Conservation (phyloP, 2,797 vertebrate species). For the Galago senegalensis region DNA sequence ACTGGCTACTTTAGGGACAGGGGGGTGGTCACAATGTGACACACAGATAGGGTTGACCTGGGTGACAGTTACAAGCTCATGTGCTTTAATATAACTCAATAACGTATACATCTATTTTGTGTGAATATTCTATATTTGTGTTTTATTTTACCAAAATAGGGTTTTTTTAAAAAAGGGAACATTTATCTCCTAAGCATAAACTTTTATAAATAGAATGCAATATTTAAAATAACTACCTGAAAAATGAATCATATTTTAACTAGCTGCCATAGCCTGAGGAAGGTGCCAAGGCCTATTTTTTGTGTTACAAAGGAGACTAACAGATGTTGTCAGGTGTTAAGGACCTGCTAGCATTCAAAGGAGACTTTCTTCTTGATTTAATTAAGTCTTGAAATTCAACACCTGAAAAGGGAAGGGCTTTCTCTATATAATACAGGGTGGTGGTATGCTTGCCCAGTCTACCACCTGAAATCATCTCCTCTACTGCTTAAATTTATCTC, state of each 20-base stretch:
- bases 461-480: not conserved
- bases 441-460: not conserved
- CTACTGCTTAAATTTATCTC: not conserved
- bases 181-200: not conserved
- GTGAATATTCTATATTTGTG: not conserved
- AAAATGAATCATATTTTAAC: slow-evolving; percentile 26
- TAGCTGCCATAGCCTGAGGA: not conserved
- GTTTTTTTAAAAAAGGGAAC: not conserved
- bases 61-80: not conserved
- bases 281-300: not conserved
- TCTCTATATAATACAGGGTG: not conserved
- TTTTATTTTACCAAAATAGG: not conserved
- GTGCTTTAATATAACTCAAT: not conserved
- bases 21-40: not conserved
- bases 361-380: not conserved
- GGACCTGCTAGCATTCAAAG: not conserved
- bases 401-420: not conserved
- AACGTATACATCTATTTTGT: not conserved
- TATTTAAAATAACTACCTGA: slow-evolving; percentile 32
- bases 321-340: not conserved
- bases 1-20: not conserved
- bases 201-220: not conserved
- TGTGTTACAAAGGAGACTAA: not conserved
- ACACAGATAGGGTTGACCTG: not conserved
- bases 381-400: not conserved